Base-by-base conservation (phyloP, 37 sponge, comb jelly and placozoan genomes). In the Eunapius fragilis region DNA sequence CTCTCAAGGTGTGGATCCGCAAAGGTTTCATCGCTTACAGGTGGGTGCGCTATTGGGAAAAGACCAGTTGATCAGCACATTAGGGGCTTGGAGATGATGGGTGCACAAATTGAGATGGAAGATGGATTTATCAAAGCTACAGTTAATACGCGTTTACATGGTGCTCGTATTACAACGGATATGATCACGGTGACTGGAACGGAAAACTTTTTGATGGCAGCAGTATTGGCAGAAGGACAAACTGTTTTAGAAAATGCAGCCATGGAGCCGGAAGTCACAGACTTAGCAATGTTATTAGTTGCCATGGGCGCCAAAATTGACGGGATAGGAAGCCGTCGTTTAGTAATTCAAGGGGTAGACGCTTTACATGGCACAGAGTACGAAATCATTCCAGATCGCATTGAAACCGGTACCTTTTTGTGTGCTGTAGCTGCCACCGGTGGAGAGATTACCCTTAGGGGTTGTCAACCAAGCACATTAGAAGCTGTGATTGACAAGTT, bases 41-140 rank as follows among this genome's bases (percentile, higher is more conserved):
- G 81, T 28, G 81, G 81, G 30, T 80, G 81, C 28, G 81, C 11
- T 30, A 80, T 80, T 31, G 81, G 81, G 30, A 30, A 68, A 23
- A 13, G 81, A 7, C 81, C 81, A 5, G 69, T 80, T 24, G 70
- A 80, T 67, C 69, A 67, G 69, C 81, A 80, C 31, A 80, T 80
- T 28, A 12, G 6, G 24, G 81, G 68, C 5, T 28, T 80, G 10
- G 6, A 4, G 24, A 5, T 9, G 3, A 25, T 80, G 30, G 81
- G 81, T 28, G 81, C 81, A 3, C 9, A 80, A 58, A 31, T 80
- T 23, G 6, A 24, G 5, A 2, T 75, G 34, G 32, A 75, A 6
- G 76, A 75, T 10, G 32, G 32, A 3, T 26, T 31, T 34, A 67
- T 68, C 27, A 6, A 6, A 6, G 19, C 6, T 3, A 30, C 68